Percentiles rank a stretch among this genome's conserved stretches.
phyloP scores from a whole-genome alignment of 2,888 invertebrate species.

The Copidosoma aretas region DNA sequence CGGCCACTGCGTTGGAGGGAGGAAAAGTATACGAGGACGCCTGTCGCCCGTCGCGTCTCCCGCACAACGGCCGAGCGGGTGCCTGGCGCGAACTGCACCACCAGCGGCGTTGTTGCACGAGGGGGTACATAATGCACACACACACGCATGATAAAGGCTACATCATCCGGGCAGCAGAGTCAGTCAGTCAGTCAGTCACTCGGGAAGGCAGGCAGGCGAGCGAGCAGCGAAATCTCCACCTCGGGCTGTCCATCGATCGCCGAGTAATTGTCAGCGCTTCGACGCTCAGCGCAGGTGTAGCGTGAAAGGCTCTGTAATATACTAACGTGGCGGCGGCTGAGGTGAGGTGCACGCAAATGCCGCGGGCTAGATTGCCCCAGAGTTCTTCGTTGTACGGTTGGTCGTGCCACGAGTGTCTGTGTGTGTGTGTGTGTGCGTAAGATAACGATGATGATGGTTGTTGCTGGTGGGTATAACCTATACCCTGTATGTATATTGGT shows the following conservation, averaged over 20 bases:
- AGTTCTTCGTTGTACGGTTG: not conserved
- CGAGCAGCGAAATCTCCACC: constrained; percentile 15
- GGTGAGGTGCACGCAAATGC: not conserved
- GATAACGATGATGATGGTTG: constrained; percentile 5
- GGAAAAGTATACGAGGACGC: too few species aligned
- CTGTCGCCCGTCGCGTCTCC: too few species aligned
- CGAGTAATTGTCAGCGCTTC: constrained; percentile 30
- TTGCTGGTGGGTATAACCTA: not conserved
- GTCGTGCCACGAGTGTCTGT: not conserved
- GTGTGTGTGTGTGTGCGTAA: not conserved
- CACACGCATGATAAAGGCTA: too few species aligned
- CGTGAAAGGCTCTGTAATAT: not conserved
- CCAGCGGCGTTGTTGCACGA: too few species aligned
- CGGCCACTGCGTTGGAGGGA: too few species aligned
- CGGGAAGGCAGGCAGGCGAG: not conserved
- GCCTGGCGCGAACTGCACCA: too few species aligned
- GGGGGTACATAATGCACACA: too few species aligned
- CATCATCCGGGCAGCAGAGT: too few species aligned
- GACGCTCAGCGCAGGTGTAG: constrained; percentile 26
- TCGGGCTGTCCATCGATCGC: constrained; percentile 35
- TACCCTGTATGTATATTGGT: too few species aligned
- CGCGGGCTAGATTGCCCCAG: not conserved
- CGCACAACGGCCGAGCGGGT: too few species aligned
- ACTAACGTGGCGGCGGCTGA: not conserved
- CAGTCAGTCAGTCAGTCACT: not conserved